Conservation (phyloP, 1,140 invertebrate species). For the Matsumurasca onukii region DNA sequence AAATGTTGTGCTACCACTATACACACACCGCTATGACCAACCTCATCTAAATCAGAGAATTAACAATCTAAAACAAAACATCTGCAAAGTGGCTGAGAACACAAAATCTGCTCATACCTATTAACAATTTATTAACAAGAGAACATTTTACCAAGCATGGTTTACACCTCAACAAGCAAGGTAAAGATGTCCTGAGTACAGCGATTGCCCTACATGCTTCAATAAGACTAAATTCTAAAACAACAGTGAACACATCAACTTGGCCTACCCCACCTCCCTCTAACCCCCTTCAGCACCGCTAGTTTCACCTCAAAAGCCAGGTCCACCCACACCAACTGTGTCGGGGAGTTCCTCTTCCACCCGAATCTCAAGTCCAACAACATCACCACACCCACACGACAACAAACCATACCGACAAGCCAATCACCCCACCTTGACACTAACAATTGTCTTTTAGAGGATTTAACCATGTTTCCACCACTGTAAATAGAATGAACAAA, state of each 20-base stretch:
- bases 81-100: background rate
- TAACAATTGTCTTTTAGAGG: background rate
- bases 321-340: too few relatives aligned
- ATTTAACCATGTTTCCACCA: background rate
- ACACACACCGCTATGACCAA: background rate
- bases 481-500: background rate
- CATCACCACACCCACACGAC: too few relatives aligned
- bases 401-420: too few relatives aligned
- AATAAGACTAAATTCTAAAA: slow-evolving; percentile 4
- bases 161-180: background rate
- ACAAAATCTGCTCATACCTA: background rate
- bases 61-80: background rate
- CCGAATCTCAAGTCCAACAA: too few relatives aligned
- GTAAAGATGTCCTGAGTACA: background rate
- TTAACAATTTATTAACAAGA: slow-evolving; percentile 9
- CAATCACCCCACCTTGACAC: background rate
- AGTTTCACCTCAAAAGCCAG: too few relatives aligned
- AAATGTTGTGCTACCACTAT: background rate
- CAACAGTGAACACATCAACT: too few relatives aligned
- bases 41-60: background rate
- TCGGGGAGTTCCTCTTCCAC: too few relatives aligned
- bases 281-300: too few relatives aligned
- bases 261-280: too few relatives aligned
- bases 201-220: background rate
- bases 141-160: background rate